Evolutionary conservation across 2,113 vertebrate genomes (phyloP), one percentile per base, ranked within the genome.

Genomic region (Lipophrys pholis): DNA sequence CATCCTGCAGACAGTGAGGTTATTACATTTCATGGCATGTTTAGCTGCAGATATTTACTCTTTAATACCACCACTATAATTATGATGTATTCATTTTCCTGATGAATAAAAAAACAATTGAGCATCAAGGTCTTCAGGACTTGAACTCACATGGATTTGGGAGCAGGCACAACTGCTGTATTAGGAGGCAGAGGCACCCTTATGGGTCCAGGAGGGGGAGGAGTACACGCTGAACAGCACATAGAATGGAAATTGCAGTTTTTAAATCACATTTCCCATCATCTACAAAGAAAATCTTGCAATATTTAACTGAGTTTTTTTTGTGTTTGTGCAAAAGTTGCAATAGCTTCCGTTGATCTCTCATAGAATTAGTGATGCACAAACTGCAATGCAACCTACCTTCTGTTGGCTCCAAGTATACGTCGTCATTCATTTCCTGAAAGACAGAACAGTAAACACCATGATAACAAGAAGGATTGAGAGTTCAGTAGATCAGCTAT

Each of bases 381-480:
- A 12, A 48, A 6, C 21, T 43, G 38, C 39, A 41, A 11, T 74
- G n/a, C 6, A 60, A 58, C 73, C 0, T 67, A 94, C 94, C 92
- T 62, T 74, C 81, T 63, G 79, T 63, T 35, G 94, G 93, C 17
- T 94, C 89, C 35, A 94, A 75, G 70, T 94, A 94, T n/a, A 93
- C 35, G 5, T 93, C 89, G 35, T 94, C 91, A 55, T 63, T 69
- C 1, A 87, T 87, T 30, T 76, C 88, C 90, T 93, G 81, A 73
- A 90, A 88, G 1, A 52, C 38, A 89, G 60, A 73, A 39, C 6
- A 2, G 61, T 43, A 64, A 39, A 68, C 17, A 48, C 63, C 5
- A 39, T 11, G 12, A 57, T 11, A 21, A 8, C 11, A 30, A 9
- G 64, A 6, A 36, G 54, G 51, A 42, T 17, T 3, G 42, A 6